Evolutionary conservation across 2,797 vertebrate species (phyloP).

Genomic region (Clarias laeviceps): DNA sequence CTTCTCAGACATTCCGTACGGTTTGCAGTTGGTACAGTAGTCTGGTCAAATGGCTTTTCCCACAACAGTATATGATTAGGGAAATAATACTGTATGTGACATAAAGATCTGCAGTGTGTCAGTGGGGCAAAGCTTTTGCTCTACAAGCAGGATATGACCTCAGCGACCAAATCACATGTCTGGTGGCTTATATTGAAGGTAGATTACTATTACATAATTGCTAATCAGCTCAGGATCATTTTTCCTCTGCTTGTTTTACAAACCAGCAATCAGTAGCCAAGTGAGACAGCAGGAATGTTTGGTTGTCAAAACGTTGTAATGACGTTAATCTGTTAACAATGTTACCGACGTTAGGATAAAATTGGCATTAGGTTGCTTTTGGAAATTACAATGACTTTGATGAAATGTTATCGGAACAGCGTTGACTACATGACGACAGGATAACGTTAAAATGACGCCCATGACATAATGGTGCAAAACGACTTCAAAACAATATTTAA

Average conservation of each 20-base stretch:
- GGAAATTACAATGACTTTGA: too few species aligned
- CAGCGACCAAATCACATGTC: slow-evolving; percentile 13
- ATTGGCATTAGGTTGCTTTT: too few species aligned
- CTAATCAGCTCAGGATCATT: neutral
- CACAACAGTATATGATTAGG: slow-evolving; percentile 25
- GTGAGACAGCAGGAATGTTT: neutral
- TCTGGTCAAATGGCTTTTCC: neutral
- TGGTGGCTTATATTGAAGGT: neutral
- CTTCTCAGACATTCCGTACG: neutral
- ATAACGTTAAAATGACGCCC: too few species aligned
- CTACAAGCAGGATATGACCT: slow-evolving; percentile 41
- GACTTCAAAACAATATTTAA: too few species aligned
- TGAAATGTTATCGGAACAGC: neutral
- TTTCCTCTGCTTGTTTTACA: neutral
- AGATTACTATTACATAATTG: neutral
- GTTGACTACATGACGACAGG: too few species aligned
- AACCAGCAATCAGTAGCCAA: neutral
- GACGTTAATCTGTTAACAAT: too few species aligned
- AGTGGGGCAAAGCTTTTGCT: slow-evolving; percentile 31
- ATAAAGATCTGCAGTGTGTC: slow-evolving; percentile 49
- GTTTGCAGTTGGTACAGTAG: neutral
- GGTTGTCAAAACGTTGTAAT: neutral
- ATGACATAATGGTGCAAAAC: too few species aligned
- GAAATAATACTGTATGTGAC: slow-evolving; percentile 33
- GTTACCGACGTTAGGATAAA: too few species aligned